Conservation (phyloP, 1,140 invertebrate genomes). For the Coelopa frigida region DNA sequence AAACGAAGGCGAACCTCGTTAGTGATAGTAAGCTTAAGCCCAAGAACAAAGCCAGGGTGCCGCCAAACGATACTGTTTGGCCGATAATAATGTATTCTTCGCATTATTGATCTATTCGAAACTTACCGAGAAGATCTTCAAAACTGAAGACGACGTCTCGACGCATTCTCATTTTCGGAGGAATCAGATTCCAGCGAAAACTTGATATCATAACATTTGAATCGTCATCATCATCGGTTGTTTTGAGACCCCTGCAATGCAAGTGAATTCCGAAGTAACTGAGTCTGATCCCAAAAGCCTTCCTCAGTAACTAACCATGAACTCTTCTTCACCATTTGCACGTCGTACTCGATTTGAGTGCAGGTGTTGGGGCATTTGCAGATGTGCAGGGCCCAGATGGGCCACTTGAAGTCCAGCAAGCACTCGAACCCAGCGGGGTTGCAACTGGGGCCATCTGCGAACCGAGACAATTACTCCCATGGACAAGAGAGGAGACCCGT, state of each 20-base stretch:
- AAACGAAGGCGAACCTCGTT: no score
- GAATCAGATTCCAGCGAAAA: slow-evolving; percentile 41
- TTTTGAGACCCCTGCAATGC: slow-evolving; percentile 31
- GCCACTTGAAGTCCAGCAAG: slow-evolving; percentile 40
- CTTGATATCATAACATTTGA: slow-evolving; percentile 33
- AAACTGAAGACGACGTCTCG: slow-evolving; percentile 45
- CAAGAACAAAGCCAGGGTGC: slow-evolving; percentile 29
- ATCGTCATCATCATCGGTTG: slow-evolving; percentile 21
- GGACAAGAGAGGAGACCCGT: background rate
- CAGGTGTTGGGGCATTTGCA: slow-evolving; percentile 42
- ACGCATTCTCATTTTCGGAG: slow-evolving; percentile 40
- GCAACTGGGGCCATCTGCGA: slow-evolving; percentile 27
- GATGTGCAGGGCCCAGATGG: slow-evolving; percentile 40
- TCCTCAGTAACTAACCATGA: slow-evolving; percentile 27
- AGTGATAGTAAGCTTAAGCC: slow-evolving; percentile 28
- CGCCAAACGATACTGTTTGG: slow-evolving; percentile 32
- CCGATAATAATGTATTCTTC: background rate
- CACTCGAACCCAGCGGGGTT: slow-evolving; percentile 41
- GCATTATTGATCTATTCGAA: no score
- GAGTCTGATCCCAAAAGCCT: no score
- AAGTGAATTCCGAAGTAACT: no score
- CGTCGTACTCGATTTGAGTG: slow-evolving; percentile 38
- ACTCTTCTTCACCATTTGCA: slow-evolving; percentile 38
- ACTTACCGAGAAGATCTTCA: slow-evolving; percentile 39
- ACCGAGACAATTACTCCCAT: no score